A percentile compares a stretch with the other conserved stretches of the same genome.
Evolutionary conservation across 64 coral and sea anemone genomes (phyloP).

Genomic region (Dendronephthya gigantea): DNA sequence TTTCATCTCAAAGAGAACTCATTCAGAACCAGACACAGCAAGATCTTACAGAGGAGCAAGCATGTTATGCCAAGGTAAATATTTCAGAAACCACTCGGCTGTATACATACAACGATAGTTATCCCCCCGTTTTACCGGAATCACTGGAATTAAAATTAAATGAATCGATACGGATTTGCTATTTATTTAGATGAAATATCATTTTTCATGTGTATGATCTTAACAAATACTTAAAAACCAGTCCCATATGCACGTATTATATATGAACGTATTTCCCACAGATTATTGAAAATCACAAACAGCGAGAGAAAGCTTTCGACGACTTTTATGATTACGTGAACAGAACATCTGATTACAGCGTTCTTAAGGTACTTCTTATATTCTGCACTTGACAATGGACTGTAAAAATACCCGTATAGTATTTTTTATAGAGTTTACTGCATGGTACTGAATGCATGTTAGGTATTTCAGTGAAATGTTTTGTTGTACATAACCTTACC

Average conservation of each 20-base stretch:
- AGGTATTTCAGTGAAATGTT: too few relatives aligned
- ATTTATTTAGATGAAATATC: not conserved
- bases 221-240: not conserved
- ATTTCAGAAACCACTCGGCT: too few relatives aligned
- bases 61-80: slow-evolving; percentile 65
- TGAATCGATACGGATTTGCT: too few relatives aligned
- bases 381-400: too few relatives aligned
- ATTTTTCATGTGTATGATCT: not conserved
- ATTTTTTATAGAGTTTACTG: too few relatives aligned
- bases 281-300: slow-evolving; percentile 83
- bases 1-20: slow-evolving; percentile 61
- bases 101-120: too few relatives aligned
- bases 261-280: not conserved
- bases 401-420: too few relatives aligned
- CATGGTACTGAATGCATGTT: too few relatives aligned
- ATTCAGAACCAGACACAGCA: slow-evolving; percentile 58
- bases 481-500: too few relatives aligned
- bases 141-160: too few relatives aligned
- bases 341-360: slow-evolving; percentile 83
- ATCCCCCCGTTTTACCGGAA: too few relatives aligned
- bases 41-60: slow-evolving; percentile 62
- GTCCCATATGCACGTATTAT: not conserved
- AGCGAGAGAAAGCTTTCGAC: slow-evolving; percentile 77
- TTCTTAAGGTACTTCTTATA: slow-evolving; percentile 59
- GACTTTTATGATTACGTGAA: slow-evolving; percentile 83